phyloP scores from a whole-genome alignment of 2,888 invertebrate species.

The Electrophaes corylata region DNA sequence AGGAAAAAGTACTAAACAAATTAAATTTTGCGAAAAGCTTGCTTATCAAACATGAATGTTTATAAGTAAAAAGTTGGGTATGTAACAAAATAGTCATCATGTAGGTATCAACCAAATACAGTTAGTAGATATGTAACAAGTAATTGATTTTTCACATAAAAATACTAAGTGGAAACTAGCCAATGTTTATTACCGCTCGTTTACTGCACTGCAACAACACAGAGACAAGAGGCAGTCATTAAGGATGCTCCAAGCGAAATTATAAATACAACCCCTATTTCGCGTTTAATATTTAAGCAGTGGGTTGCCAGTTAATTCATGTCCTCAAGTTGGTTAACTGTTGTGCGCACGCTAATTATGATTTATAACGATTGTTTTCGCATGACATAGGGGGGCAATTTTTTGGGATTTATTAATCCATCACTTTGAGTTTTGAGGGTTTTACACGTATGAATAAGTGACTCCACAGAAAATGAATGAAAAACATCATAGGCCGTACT shows the following conservation, averaged over 20 bases:
- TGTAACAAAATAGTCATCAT: too few species aligned
- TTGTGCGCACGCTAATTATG: conserved; percentile 49
- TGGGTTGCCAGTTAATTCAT: conserved; percentile 57
- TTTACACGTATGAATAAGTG: background rate
- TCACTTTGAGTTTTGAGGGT: background rate
- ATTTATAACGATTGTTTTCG: conserved; percentile 44
- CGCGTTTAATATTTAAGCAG: conserved; percentile 57
- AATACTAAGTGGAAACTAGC: conserved; percentile 6
- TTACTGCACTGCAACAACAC: conserved; percentile 5
- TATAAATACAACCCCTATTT: conserved; percentile 44
- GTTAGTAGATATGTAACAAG: background rate
- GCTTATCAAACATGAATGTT: too few species aligned
- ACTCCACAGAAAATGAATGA: background rate
- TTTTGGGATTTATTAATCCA: background rate
- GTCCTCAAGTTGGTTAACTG: conserved; percentile 51
- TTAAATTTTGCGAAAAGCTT: too few species aligned
- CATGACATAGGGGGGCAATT: conserved; percentile 6
- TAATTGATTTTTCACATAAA: background rate
- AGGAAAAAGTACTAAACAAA: too few species aligned
- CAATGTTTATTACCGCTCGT: conserved; percentile 9
- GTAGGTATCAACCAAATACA: background rate
- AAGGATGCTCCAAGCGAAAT: conserved; percentile 35
- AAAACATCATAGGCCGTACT: too few species aligned
- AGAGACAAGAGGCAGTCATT: conserved; percentile 27
- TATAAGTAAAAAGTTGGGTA: too few species aligned